Evolutionary conservation across 2,113 vertebrate species (phyloP), one percentile per base, ranked within the genome.

Genomic region (Dicerorhinus sumatrensis): DNA sequence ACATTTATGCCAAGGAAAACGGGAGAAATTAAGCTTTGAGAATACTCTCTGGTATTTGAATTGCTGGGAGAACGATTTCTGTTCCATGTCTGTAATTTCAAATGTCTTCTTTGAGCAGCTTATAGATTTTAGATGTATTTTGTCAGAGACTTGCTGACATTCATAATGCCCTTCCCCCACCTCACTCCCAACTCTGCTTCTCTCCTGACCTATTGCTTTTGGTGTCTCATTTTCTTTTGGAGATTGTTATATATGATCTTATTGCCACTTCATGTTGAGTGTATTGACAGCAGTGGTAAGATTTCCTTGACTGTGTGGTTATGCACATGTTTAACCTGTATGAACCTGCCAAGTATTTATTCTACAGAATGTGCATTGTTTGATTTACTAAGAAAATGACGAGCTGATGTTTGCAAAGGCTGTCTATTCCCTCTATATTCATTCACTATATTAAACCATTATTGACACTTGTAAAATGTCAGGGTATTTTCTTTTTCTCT

Each of bases 381-480:
- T 89, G 86, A 56, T 93, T 60, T 42, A 67, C 20, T 81, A 62
- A 89, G 62, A 89, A 94, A 97, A 89, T 70, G 73, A 39, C 60
- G 63, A 88, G 42, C 42, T 92, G n/a, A 42, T 82, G 8, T 93
- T 75, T 97, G 60, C 36, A 65, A 70, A 96, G 31, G 2, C 48
- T 77, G 3, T 58, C n/a, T 72, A 65, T 67, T 89, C 12, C 36
- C 51, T 86, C 29, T 95, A n/a, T n/a, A 70, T 93, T 91, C 25
- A 51, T 89, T 42, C 36, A 65, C 29, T 69, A 23, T 60, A 87
- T 82, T 94, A 67, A 81, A 77, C 2, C 20, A 90, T 87, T 85
- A 94, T 82, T 89, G 67, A 60, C 33, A 92, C 21, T 92, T 94
- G 79, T 25, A 29, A 94, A 96, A 94, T 95, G 39, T 96, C 79